Evolutionary conservation across 2,888 invertebrate species (phyloP).

Genomic region (Oscheius onirici): DNA sequence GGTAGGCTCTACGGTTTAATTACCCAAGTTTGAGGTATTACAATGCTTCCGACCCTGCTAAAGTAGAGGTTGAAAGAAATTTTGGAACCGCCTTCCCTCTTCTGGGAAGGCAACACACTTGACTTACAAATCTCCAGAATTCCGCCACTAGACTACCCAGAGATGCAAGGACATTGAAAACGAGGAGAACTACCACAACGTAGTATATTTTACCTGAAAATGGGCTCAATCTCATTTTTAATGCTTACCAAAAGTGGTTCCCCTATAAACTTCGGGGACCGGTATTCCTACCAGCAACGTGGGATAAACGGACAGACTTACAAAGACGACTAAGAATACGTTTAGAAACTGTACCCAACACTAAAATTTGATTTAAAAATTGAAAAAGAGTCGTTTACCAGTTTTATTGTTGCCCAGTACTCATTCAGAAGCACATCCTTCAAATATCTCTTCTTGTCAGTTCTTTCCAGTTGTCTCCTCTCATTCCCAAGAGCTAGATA

Average conservation of each 20-base stretch:
- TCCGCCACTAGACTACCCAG: conserved; percentile 87
- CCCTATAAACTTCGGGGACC: background rate
- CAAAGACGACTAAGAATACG: conserved; percentile 90
- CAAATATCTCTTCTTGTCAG: background rate
- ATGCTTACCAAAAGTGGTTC: conserved; percentile 73
- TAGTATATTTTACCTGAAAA: background rate
- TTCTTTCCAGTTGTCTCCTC: background rate
- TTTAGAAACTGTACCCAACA: conserved; percentile 84
- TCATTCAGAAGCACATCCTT: background rate
- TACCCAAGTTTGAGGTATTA: too few species aligned
- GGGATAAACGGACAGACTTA: conserved; percentile 89
- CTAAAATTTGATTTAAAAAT: conserved; percentile 11
- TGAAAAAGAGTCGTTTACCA: background rate
- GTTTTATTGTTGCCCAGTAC: conserved; percentile 3
- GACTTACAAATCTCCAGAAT: conserved; percentile 79
- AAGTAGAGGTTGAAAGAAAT: too few species aligned
- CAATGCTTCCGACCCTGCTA: too few species aligned
- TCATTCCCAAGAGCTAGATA: conserved; percentile 39
- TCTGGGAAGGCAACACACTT: too few species aligned
- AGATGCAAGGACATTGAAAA: conserved; percentile 91
- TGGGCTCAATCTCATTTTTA: too few species aligned
- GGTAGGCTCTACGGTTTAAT: too few species aligned
- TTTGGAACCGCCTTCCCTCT: too few species aligned
- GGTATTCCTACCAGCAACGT: conserved; percentile 81
- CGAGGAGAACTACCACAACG: conserved; percentile 86